Evolutionary conservation across 2,113 vertebrate genomes (phyloP), one percentile per base, ranked within the genome.

Genomic region (Panurus biarmicus): DNA sequence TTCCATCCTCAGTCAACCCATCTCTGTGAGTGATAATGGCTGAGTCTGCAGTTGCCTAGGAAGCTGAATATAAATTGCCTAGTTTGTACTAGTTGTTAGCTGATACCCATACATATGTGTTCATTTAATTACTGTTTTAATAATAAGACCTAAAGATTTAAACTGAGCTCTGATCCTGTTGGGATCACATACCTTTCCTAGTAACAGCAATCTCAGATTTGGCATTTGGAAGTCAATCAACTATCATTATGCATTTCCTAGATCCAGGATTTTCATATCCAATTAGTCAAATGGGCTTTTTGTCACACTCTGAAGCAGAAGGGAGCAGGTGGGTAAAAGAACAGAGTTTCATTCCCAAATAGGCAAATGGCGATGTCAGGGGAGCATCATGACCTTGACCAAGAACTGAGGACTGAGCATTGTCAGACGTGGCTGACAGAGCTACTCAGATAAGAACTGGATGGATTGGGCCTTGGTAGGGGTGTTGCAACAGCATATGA

Each of bases 291-390:
- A 38, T 14, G 42, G 35, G 5, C 8, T 76, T 86, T 26, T 69
- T 18, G 22, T 61, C 35, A 33, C 28, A 25, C 17, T 69, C 29
- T 50, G 23, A 84, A 77, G n/a, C 23, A 86, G 22, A 76, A 94
- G 35, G 15, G 5, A 88, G 6, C 5, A 62, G 23, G 8, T 57
- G 5, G 3, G 16, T 45, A 44, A 72, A 76, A 50, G 15, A 88
- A 73, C 2, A 66, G 22, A 12, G 12, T 5, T 86, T 80, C 7
- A 28, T 77, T 93, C 22, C 28, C 21, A 81, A 33, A 11, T 3
- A 51, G 14, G 20, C 2, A 73, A 86, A 80, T 21, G 31, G 10
- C 2, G 2, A n/a, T n/a, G 2, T 48, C 44, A 56, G 2, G 0
- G 33, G 8, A 80, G 6, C 22, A 40, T 44, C 45, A 31, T 2